Percentiles rank a stretch among this genome's conserved stretches.
Conservation (phyloP, 2,797 vertebrate genomes). For the Ctenosaura bakeri region DNA sequence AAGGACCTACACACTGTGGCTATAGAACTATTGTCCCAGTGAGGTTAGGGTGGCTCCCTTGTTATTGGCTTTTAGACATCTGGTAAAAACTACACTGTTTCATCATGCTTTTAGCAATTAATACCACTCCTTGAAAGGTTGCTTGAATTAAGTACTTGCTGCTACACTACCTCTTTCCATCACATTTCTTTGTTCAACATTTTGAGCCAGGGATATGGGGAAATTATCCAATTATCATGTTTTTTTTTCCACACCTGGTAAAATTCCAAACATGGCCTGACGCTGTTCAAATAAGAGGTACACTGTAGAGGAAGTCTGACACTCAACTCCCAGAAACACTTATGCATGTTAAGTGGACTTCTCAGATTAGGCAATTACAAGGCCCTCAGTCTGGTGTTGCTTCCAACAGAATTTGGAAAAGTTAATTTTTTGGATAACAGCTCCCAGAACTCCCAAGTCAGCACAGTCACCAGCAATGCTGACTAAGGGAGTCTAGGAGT, state of each 20-base stretch:
- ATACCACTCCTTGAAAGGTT: neutral
- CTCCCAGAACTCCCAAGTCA: neutral
- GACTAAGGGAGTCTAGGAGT: neutral
- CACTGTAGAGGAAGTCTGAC: neutral
- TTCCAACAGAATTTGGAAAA: too few species aligned
- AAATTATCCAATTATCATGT: neutral
- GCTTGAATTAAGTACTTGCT: neutral
- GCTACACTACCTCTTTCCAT: neutral
- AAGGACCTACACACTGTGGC: neutral
- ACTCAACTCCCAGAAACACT: neutral
- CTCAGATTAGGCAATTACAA: neutral
- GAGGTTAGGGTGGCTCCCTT: neutral
- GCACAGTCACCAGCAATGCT: too few species aligned
- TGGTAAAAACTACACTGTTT: neutral
- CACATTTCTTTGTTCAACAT: slow-evolving; percentile 2
- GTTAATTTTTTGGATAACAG: neutral
- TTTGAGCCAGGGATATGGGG: neutral
- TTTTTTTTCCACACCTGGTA: neutral
- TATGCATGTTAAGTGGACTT: too few species aligned
- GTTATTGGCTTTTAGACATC: neutral
- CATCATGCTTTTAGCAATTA: neutral
- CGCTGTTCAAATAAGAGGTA: neutral
- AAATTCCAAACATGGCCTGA: neutral
- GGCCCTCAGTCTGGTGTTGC: neutral
- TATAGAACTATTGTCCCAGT: neutral